Evolutionary conservation across 2,113 vertebrate species (phyloP).

Genomic region (Zapus hudsonius): DNA sequence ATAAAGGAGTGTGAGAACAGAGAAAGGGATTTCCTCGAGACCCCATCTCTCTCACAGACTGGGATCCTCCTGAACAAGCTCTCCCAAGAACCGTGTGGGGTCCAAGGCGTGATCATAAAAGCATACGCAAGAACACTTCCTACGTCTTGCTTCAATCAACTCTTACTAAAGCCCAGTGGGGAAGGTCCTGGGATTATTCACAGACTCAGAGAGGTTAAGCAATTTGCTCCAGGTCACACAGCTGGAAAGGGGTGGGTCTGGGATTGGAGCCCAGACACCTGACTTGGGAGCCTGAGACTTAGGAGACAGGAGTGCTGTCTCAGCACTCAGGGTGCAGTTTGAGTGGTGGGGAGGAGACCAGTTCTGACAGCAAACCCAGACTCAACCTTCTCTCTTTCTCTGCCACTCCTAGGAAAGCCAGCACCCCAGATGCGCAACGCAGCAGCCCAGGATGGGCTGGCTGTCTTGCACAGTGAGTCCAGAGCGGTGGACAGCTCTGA

Average conservation of each 20-base stretch:
- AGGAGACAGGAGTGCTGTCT: not conserved
- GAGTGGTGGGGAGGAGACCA: not conserved
- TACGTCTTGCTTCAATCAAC: not conserved
- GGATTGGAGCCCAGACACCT: not conserved
- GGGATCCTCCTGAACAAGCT: not conserved
- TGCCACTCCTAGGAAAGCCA: conserved; percentile 15
- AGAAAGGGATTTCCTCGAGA: not conserved
- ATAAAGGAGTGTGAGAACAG: too few relatives aligned
- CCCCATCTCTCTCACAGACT: not conserved
- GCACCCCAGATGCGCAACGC: not conserved
- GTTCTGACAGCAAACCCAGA: not conserved
- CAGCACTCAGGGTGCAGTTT: not conserved
- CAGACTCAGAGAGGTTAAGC: not conserved
- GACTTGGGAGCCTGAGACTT: too few relatives aligned
- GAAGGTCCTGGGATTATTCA: not conserved
- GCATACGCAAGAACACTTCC: not conserved
- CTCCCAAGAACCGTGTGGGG: not conserved
- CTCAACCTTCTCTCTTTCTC: not conserved
- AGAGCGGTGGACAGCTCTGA: conserved; percentile 19
- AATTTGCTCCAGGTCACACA: not conserved
- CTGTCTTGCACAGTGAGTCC: not conserved
- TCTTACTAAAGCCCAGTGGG: not conserved
- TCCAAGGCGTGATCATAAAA: not conserved
- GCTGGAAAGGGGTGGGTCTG: not conserved
- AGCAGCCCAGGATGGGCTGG: not conserved